These are phyloP conservation scores for Heliconius erato DNA, from an alignment of 2,888 invertebrate species.

Conservation along the genomic window DNA sequence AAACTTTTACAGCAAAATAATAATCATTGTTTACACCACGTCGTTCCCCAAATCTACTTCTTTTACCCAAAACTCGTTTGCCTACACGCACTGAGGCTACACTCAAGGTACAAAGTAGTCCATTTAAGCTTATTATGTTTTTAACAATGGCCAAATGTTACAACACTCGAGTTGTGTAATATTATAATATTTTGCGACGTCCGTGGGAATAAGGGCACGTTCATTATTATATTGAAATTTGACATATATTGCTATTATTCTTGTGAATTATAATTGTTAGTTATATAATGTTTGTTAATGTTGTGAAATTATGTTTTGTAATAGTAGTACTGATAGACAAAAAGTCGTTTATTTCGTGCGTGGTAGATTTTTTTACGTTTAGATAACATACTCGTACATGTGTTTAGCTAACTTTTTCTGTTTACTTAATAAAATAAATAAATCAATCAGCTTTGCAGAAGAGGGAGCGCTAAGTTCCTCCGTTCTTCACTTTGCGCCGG, in stretches of 20 bases:
- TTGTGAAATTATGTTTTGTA: not conserved
- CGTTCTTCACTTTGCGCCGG: no score
- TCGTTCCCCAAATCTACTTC: not conserved
- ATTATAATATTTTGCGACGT: constrained; percentile 45
- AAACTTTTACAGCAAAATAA: not conserved
- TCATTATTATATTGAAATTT: constrained; percentile 29
- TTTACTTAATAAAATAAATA: no score
- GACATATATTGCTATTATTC: not conserved
- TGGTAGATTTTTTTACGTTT: no score
- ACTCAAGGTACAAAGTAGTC: constrained; percentile 18
- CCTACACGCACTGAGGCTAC: constrained; percentile 35
- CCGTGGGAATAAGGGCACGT: constrained; percentile 48
- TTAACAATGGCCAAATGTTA: constrained; percentile 41
- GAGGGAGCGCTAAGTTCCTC: no score
- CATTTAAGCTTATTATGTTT: constrained; percentile 33
- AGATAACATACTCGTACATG: no score
- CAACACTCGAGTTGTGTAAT: constrained; percentile 37
- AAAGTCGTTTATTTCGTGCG: no score
- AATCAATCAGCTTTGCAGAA: no score
- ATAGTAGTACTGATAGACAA: not conserved
- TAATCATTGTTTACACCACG: not conserved
- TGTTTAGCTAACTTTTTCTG: no score
- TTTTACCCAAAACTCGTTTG: constrained; percentile 18
- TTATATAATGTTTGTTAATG: constrained; percentile 2
- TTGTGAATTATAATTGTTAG: not conserved